phyloP scores from a whole-genome alignment of 2,797 vertebrate species.

The Rhincodon typus region DNA sequence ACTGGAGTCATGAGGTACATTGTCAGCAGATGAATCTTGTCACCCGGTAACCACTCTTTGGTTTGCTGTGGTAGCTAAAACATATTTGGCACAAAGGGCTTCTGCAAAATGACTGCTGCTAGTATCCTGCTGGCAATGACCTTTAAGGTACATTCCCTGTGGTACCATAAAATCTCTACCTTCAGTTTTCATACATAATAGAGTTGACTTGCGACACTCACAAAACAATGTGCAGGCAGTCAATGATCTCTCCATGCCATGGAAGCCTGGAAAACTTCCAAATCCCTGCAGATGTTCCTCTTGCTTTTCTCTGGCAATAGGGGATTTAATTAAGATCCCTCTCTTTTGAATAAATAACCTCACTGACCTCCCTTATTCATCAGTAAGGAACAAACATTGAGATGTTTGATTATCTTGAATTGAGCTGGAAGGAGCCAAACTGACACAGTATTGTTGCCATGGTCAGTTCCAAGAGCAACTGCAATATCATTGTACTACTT shows the following conservation, averaged over 20 bases:
- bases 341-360: too few relatives aligned
- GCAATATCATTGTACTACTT: too few relatives aligned
- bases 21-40: neutral
- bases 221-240: neutral
- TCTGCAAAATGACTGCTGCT: neutral
- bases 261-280: neutral
- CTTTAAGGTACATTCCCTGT: neutral
- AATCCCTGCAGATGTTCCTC: neutral
- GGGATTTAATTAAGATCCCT: too few relatives aligned
- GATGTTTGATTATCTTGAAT: too few relatives aligned
- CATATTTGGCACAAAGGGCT: neutral
- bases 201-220: neutral
- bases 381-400: too few relatives aligned
- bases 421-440: too few relatives aligned
- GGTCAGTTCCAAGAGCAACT: too few relatives aligned
- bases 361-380: too few relatives aligned
- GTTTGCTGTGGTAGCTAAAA: neutral
- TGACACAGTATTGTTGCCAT: too few relatives aligned
- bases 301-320: too few relatives aligned
- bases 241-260: neutral
- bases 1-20: neutral
- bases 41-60: neutral
- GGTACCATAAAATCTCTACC: neutral
- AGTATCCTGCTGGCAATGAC: neutral
- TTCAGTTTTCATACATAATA: neutral